Evolutionary conservation across 2,888 invertebrate genomes (phyloP).

Genomic region (Hemistola chrysoprasaria): DNA sequence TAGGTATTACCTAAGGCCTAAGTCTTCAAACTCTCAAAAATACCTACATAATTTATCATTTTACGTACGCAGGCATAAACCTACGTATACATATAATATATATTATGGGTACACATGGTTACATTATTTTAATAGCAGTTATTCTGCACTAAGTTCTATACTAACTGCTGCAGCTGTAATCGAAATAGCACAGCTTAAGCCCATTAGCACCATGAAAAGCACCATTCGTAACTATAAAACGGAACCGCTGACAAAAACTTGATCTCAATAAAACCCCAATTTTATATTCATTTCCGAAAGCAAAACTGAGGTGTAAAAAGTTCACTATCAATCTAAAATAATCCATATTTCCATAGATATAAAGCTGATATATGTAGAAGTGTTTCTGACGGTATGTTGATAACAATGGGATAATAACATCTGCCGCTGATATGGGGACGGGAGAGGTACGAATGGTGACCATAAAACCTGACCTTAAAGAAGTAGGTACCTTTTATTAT

Average conservation of each 20-base stretch:
- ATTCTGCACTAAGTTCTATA: no score
- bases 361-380: constrained; percentile 35
- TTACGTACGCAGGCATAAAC: no score
- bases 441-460: constrained; percentile 14
- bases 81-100: no score
- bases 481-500: not conserved
- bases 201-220: no score
- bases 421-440: constrained; percentile 47
- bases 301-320: constrained; percentile 35
- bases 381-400: constrained; percentile 43
- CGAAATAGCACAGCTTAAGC: no score
- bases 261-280: constrained; percentile 46
- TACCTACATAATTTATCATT: no score
- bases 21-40: no score
- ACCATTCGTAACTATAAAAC: no score
- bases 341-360: not conserved
- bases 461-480: constrained; percentile 12
- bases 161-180: no score
- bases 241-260: constrained; percentile 28
- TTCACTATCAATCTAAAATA: not conserved
- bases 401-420: constrained; percentile 40
- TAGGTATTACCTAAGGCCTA: no score
- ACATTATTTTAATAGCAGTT: no score
- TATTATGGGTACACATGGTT: no score
- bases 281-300: constrained; percentile 45